phyloP scores from a whole-genome alignment of 2,888 invertebrate genomes.

The Lobophora halterata region DNA sequence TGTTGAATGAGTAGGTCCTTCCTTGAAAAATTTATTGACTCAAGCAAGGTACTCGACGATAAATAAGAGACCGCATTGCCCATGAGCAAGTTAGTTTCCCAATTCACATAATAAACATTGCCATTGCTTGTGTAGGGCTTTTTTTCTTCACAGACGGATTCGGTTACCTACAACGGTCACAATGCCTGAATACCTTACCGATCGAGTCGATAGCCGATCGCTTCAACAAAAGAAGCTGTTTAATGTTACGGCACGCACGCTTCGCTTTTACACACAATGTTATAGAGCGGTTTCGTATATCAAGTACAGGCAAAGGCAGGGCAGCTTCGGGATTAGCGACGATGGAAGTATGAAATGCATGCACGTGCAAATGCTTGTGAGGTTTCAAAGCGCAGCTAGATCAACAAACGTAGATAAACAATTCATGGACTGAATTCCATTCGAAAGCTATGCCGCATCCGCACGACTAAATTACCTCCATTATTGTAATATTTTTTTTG shows the following conservation, averaged over 20 bases:
- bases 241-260: conserved; percentile 72
- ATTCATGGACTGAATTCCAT: too few species aligned
- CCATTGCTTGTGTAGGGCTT: too few species aligned
- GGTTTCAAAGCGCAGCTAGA: conserved; percentile 15
- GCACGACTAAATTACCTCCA: too few species aligned
- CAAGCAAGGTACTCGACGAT: too few species aligned
- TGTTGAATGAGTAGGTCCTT: too few species aligned
- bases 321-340: conserved; percentile 25
- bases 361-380: conserved; percentile 28
- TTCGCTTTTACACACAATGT: conserved; percentile 42
- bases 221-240: conserved; percentile 72
- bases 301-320: conserved; percentile 15
- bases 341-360: conserved; percentile 20
- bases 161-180: conserved; percentile 50
- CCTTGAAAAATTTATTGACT: too few species aligned
- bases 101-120: too few species aligned
- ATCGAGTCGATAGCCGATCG: conserved; percentile 57
- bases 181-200: conserved; percentile 44
- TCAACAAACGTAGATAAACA: conserved; percentile 8
- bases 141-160: conserved; percentile 44
- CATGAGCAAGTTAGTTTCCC: too few species aligned
- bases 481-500: too few species aligned
- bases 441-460: too few species aligned
- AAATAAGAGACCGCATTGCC: too few species aligned
- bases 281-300: conserved; percentile 27